Percentiles rank a stretch among this genome's conserved stretches.
phyloP scores from a whole-genome alignment of 2,888 invertebrate species.

The Fissipunctia ypsillon region DNA sequence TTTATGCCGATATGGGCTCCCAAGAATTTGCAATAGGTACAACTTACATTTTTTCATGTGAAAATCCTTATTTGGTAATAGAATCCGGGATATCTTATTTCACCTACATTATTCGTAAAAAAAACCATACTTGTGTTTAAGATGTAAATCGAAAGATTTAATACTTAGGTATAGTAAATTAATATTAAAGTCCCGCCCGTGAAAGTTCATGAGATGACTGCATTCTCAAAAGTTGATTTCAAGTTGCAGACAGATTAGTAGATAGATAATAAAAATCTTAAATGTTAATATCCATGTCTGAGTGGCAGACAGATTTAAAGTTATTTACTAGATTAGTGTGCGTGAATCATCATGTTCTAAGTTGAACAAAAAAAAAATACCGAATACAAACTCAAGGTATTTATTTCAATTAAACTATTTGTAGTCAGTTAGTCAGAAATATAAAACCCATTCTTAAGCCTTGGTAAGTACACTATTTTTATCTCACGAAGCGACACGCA shows the following conservation, averaged over 20 bases:
- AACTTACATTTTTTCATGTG: too few species aligned
- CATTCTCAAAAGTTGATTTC: constrained; percentile 60
- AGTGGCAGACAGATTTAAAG: constrained; percentile 14
- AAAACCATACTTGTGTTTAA: neutral
- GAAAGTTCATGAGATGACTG: constrained; percentile 66
- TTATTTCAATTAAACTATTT: neutral
- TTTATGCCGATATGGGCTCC: neutral
- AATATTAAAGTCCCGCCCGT: constrained; percentile 42
- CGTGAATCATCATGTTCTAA: constrained; percentile 4
- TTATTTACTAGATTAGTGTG: constrained; percentile 17
- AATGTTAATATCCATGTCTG: constrained; percentile 22
- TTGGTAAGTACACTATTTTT: too few species aligned
- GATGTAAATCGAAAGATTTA: constrained; percentile 9
- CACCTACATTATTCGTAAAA: neutral
- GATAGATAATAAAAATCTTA: constrained; percentile 56
- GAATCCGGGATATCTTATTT: neutral
- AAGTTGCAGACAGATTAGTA: constrained; percentile 60
- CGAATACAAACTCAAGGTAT: neutral
- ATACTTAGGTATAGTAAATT: constrained; percentile 34
- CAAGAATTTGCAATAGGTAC: neutral
- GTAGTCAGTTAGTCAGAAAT: neutral
- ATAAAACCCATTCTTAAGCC: too few species aligned
- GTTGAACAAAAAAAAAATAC: neutral
- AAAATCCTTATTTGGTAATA: neutral
- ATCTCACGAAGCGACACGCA: too few species aligned